A percentile compares a stretch with the other conserved stretches of the same genome.
phyloP scores from a whole-genome alignment of 2,113 vertebrate species.

The Hemichromis elongatus region DNA sequence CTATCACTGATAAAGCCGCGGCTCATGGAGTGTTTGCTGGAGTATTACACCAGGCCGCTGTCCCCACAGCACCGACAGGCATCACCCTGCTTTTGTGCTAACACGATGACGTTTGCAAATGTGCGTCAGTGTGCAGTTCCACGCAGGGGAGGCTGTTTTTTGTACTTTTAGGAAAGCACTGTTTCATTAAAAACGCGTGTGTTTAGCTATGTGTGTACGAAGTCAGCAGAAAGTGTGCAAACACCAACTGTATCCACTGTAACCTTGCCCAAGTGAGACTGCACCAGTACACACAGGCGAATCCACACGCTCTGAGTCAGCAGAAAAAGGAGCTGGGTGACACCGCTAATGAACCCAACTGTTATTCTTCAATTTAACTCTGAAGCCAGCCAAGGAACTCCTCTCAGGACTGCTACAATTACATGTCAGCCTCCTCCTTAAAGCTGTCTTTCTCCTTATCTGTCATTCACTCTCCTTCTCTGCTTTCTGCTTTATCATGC shows the following conservation, averaged over 20 bases:
- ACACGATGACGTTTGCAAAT: conserved; percentile 1
- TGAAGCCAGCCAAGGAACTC: conserved; percentile 44
- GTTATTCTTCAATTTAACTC: conserved; percentile 77
- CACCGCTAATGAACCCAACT: conserved; percentile 61
- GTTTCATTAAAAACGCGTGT: conserved; percentile 46
- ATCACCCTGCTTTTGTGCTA: conserved; percentile 6
- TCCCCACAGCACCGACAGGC: not conserved
- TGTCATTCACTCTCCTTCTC: conserved; percentile 17
- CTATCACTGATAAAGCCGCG: not conserved
- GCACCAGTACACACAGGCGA: not conserved
- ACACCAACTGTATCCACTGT: not conserved
- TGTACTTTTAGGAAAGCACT: conserved; percentile 25
- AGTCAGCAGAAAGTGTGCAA: conserved; percentile 49
- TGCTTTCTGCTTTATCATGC: conserved; percentile 41
- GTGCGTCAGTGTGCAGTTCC: conserved; percentile 20
- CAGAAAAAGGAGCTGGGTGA: conserved; percentile 63
- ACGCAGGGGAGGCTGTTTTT: conserved; percentile 57
- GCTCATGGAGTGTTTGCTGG: not conserved
- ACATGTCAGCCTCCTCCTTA: conserved; percentile 36
- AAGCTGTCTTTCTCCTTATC: conserved; percentile 30
- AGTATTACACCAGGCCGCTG: not conserved
- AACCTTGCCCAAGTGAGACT: not conserved
- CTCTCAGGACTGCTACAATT: conserved; percentile 45
- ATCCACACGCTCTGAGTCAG: conserved; percentile 54
- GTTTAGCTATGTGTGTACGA: conserved; percentile 7